phyloP scores from a whole-genome alignment of 2,113 vertebrate genomes.

The Anolis carolinensis region DNA sequence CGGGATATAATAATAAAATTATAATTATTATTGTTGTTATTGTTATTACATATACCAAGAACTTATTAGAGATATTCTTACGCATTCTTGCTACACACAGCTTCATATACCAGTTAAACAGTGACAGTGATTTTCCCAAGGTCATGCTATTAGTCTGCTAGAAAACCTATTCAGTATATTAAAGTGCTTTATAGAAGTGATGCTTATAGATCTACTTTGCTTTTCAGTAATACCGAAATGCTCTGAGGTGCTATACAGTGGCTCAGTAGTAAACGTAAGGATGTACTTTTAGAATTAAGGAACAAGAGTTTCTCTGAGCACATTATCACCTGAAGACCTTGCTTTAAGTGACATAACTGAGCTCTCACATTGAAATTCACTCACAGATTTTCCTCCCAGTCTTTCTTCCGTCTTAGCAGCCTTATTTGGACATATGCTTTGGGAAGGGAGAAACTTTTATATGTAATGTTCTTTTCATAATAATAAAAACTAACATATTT shows the following conservation, averaged over 20 bases:
- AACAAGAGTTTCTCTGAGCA: not conserved
- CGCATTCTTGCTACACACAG: not conserved
- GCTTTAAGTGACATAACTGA: not conserved
- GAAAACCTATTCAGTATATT: not conserved
- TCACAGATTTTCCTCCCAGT: not conserved
- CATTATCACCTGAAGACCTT: not conserved
- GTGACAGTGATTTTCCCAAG: not conserved
- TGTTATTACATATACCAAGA: not conserved
- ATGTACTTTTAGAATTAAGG: not conserved
- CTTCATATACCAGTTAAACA: not conserved
- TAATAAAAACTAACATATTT: no score
- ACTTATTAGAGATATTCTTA: not conserved
- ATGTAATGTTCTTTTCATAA: no score
- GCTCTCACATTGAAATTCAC: not conserved
- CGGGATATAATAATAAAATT: no score
- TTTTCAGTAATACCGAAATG: not conserved
- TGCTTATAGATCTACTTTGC: no score
- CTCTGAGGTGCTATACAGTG: not conserved
- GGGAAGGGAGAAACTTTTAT: no score
- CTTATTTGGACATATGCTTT: not conserved
- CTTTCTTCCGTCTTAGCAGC: not conserved
- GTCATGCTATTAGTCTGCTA: not conserved
- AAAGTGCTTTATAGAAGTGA: not conserved
- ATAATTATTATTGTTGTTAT: no score
- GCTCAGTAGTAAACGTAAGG: no score